Conservation (phyloP, 2,888 invertebrate genomes). For the Melieria picta region DNA sequence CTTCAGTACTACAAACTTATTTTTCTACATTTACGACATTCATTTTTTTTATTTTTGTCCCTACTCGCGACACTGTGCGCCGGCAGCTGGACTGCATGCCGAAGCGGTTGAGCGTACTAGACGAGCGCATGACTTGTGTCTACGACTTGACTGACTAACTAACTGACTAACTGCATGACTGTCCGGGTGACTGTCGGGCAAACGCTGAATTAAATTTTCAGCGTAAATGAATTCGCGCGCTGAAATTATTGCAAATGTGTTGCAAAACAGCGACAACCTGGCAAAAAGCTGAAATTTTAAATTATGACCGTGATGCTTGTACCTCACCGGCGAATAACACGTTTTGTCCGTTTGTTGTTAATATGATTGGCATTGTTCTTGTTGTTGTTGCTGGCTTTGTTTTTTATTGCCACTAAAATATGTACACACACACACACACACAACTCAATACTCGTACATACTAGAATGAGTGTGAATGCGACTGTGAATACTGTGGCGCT, state of each 20-base stretch:
- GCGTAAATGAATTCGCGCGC: background rate
- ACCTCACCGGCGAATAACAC: constrained; percentile 40
- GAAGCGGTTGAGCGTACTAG: too few relatives aligned
- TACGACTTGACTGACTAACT: constrained; percentile 36
- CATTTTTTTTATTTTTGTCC: too few relatives aligned
- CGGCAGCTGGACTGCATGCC: too few relatives aligned
- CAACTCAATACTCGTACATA: too few relatives aligned
- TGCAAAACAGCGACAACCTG: constrained; percentile 6
- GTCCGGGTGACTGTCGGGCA: constrained; percentile 25
- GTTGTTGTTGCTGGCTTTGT: constrained; percentile 6
- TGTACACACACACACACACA: background rate
- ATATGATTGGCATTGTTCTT: constrained; percentile 10
- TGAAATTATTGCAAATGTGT: background rate
- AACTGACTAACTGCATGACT: constrained; percentile 42
- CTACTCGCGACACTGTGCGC: too few relatives aligned
- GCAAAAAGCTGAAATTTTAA: constrained; percentile 32
- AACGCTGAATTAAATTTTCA: background rate
- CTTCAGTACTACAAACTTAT: too few relatives aligned
- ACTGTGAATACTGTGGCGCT: background rate
- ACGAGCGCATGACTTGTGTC: background rate
- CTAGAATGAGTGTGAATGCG: background rate
- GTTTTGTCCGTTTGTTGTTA: constrained; percentile 34
- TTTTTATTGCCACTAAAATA: too few relatives aligned
- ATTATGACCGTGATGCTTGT: constrained; percentile 44
- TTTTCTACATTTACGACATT: too few relatives aligned